Conservation (phyloP, 2,797 vertebrate species). For the Pseudochirops cupreus region DNA sequence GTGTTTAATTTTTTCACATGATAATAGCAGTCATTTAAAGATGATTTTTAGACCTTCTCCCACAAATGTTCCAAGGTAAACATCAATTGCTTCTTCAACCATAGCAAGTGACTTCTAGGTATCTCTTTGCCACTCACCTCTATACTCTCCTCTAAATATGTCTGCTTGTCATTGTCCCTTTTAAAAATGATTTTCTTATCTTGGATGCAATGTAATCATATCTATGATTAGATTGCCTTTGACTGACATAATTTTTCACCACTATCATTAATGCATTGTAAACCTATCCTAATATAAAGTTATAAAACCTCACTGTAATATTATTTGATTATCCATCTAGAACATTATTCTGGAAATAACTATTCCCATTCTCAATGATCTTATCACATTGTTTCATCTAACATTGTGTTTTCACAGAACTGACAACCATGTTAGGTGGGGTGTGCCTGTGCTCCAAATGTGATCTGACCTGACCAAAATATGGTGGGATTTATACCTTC, state of each 20-base stretch:
- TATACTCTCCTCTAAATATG: not conserved
- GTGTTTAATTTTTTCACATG: not conserved
- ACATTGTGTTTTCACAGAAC: not conserved
- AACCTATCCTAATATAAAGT: not conserved
- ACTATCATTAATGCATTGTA: not conserved
- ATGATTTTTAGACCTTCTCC: not conserved
- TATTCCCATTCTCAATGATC: not conserved
- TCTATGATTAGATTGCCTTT: not conserved
- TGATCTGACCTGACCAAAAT: not conserved
- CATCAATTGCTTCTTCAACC: not conserved
- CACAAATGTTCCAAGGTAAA: not conserved
- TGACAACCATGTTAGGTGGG: not conserved
- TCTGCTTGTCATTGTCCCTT: not conserved
- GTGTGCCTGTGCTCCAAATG: not conserved
- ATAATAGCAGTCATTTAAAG: not conserved
- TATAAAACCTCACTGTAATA: not conserved
- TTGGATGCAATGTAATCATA: not conserved
- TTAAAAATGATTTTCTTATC: not conserved
- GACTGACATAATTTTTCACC: not conserved
- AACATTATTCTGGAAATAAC: not conserved
- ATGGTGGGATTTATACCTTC: not conserved
- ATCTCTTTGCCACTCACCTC: not conserved
- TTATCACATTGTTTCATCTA: not conserved
- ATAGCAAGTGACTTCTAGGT: not conserved
- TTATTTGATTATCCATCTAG: not conserved